Percentiles rank a stretch among this genome's conserved stretches.
Conservation (phyloP, 2,888 invertebrate genomes). For the Coenonympha arcania region DNA sequence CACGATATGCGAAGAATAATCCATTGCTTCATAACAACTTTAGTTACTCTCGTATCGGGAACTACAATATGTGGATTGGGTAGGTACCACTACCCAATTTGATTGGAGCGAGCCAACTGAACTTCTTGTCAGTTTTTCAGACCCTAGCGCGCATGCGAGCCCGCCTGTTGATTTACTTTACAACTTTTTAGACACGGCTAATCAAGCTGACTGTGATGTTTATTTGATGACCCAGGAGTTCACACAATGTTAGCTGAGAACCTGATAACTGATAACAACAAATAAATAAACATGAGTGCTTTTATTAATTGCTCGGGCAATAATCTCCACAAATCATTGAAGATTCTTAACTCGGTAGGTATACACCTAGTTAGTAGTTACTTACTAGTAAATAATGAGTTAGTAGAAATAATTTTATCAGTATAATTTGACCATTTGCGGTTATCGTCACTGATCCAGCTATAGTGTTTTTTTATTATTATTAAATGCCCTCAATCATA, state of each 20-base stretch:
- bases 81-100: conserved; percentile 26
- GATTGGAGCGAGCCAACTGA: conserved; percentile 30
- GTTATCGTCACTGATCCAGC: too few species aligned
- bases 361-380: too few species aligned
- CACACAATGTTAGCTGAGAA: not conserved
- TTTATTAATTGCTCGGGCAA: too few species aligned
- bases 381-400: too few species aligned
- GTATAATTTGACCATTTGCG: too few species aligned
- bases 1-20: conserved; percentile 51
- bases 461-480: too few species aligned
- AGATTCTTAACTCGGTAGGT: too few species aligned
- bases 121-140: conserved; percentile 24
- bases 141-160: conserved; percentile 30
- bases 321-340: too few species aligned
- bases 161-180: conserved; percentile 33
- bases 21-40: conserved; percentile 36
- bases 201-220: conserved; percentile 6
- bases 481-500: too few species aligned
- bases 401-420: too few species aligned
- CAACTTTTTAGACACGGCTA: conserved; percentile 8
- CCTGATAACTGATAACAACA: not conserved
- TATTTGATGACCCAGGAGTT: not conserved
- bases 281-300: too few species aligned
- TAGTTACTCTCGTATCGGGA: conserved; percentile 11
- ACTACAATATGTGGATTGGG: not conserved